Conservation (phyloP, 2,113 vertebrate genomes). For the Toxostoma redivivum region DNA sequence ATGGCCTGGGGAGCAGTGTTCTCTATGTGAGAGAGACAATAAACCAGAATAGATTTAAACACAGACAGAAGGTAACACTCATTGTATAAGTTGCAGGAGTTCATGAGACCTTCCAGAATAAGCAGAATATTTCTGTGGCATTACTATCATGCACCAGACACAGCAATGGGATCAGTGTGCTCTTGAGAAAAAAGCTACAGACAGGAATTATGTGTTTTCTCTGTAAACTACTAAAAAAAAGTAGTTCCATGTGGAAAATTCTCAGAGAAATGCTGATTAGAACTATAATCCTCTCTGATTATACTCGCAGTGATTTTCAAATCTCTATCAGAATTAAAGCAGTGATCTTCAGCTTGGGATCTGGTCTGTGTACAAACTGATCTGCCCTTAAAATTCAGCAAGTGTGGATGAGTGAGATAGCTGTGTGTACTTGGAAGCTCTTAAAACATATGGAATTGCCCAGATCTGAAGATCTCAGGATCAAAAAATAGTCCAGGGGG, state of each 20-base stretch:
- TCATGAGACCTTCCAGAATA: neutral
- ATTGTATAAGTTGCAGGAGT: neutral
- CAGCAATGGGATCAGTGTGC: neutral
- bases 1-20: slow-evolving; percentile 90
- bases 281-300: neutral
- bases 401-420: neutral
- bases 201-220: neutral
- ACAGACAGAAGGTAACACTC: neutral
- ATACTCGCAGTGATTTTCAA: neutral
- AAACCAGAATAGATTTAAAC: neutral
- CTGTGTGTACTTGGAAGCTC: neutral
- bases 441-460: neutral
- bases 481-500: rapidly evolving
- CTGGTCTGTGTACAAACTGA: neutral
- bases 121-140: neutral
- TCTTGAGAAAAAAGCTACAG: neutral
- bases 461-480: neutral
- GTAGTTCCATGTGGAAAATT: neutral
- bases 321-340: neutral
- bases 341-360: neutral
- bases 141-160: neutral
- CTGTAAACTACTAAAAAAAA: neutral
- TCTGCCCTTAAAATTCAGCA: neutral
- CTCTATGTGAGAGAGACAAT: slow-evolving; percentile 70
- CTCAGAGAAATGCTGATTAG: neutral